These are phyloP conservation scores for Thamnophis elegans DNA, from an alignment of 2,797 vertebrate genomes.

Conservation along the genomic window DNA sequence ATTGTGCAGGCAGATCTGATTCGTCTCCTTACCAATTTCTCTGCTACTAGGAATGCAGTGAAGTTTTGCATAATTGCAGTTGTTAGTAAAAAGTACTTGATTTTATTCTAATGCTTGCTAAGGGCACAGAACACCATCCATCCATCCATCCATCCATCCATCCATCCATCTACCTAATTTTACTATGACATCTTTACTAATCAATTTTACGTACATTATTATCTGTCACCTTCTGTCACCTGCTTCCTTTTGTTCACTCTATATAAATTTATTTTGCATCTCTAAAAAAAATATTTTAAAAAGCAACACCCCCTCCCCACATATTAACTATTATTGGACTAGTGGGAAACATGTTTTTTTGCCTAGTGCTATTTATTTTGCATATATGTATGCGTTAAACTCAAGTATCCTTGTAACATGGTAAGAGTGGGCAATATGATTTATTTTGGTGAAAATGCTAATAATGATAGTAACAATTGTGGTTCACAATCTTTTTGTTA, in stretches of 20 bases:
- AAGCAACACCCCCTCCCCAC: background rate
- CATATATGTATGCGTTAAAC: background rate
- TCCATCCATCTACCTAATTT: background rate
- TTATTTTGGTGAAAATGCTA: background rate
- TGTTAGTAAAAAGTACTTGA: background rate
- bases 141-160: background rate
- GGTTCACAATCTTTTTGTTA: background rate
- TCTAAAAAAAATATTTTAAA: background rate
- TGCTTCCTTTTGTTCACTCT: background rate
- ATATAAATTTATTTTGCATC: background rate
- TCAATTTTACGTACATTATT: background rate
- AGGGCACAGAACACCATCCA: background rate
- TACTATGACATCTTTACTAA: background rate
- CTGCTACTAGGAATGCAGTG: background rate
- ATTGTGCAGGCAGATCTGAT: background rate
- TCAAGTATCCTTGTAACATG: background rate
- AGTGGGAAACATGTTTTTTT: background rate
- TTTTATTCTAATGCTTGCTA: background rate
- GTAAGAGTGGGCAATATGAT: background rate
- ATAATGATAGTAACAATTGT: background rate
- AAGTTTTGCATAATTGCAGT: background rate
- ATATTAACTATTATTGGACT: background rate
- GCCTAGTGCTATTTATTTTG: background rate
- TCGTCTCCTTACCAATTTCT: background rate
- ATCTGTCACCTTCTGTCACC: background rate